These are phyloP conservation scores for Eurytoma adleriae DNA, from an alignment of 2,888 invertebrate species.

Conservation along the genomic window DNA sequence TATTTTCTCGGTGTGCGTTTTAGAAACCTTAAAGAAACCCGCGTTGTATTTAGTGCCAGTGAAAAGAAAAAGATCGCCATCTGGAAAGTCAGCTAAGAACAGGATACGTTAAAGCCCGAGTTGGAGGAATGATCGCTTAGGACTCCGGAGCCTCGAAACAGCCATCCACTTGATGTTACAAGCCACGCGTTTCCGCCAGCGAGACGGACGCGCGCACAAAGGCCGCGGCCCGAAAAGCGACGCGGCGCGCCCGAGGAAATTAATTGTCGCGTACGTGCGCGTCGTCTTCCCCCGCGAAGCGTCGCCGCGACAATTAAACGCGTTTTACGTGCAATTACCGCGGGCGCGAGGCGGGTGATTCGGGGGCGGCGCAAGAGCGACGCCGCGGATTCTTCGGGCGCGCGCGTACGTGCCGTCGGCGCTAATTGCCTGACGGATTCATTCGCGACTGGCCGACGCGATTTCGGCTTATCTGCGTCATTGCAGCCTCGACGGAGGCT, in stretches of 20 bases:
- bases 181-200: background rate
- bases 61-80: no score
- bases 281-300: background rate
- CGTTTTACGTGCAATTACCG: slow-evolving; percentile 44
- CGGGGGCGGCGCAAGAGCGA: background rate
- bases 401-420: background rate
- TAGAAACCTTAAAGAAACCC: no score
- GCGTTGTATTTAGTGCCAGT: no score
- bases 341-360: background rate
- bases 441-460: background rate
- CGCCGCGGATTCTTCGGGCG: no score
- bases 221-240: background rate
- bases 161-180: background rate
- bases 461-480: no score
- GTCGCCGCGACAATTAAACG: slow-evolving; percentile 31
- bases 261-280: slow-evolving; percentile 19
- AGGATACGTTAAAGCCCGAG: no score
- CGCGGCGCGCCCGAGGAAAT: slow-evolving; percentile 18
- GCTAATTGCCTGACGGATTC: background rate
- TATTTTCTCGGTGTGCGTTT: no score
- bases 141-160: no score
- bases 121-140: no score
- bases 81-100: no score
- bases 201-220: background rate
- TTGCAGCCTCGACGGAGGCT: no score